phyloP scores from a whole-genome alignment of 2,888 invertebrate genomes.

The Nasonia oneida region DNA sequence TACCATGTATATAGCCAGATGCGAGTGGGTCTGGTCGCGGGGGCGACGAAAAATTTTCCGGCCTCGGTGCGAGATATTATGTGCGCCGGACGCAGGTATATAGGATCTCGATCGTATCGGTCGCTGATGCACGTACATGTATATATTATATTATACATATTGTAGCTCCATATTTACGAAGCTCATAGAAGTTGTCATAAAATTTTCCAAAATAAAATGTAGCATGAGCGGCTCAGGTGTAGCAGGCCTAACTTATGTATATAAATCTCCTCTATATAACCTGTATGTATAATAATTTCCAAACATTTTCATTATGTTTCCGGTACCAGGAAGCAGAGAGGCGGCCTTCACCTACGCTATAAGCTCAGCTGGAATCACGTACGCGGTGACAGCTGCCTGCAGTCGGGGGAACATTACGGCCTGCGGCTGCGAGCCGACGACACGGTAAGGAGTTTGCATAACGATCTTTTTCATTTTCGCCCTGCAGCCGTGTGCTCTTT shows the following conservation, averaged over 20 bases:
- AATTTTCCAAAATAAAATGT: no score
- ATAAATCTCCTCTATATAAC: neutral
- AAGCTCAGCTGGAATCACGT: constrained; percentile 94
- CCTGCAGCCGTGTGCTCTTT: neutral
- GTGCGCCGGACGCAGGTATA: neutral
- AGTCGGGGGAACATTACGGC: constrained; percentile 92
- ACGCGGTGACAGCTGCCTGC: constrained; percentile 94
- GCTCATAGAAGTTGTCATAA: no score
- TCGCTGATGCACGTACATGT: neutral
- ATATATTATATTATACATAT: neutral
- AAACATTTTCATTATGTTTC: constrained; percentile 56
- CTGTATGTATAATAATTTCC: neutral
- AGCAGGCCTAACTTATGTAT: no score
- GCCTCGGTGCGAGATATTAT: neutral
- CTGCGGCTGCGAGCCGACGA: constrained; percentile 86
- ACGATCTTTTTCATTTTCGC: constrained; percentile 51
- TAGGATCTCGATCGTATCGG: constrained; percentile 25
- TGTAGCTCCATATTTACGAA: no score
- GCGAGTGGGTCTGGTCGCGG: neutral
- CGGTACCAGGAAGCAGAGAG: constrained; percentile 89
- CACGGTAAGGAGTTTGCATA: constrained; percentile 70
- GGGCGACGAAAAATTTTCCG: constrained; percentile 41
- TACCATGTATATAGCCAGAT: neutral
- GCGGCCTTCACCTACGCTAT: constrained; percentile 97
- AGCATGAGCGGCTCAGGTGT: no score